phyloP scores from a whole-genome alignment of 2,113 vertebrate genomes.

The Eudyptes chrysolophus region DNA sequence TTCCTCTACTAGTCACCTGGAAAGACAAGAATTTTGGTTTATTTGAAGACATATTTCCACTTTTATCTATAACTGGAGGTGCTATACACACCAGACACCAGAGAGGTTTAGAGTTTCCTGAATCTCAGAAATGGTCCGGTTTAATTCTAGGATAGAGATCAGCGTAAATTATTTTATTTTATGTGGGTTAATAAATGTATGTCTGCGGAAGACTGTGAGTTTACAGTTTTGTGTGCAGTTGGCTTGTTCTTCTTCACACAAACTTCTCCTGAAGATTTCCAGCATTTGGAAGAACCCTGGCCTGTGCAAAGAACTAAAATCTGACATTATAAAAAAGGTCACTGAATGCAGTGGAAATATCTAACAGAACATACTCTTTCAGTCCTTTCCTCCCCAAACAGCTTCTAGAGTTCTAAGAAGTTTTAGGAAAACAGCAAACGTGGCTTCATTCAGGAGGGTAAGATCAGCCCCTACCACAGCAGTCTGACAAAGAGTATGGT shows the following conservation, averaged over 20 bases:
- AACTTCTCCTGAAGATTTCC: background rate
- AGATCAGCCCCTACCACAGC: background rate
- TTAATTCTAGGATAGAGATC: background rate
- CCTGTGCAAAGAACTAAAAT: background rate
- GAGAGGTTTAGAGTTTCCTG: background rate
- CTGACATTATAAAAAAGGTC: background rate
- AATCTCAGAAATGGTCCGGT: background rate
- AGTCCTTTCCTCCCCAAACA: background rate
- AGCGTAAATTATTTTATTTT: background rate
- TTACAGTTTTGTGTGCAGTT: background rate
- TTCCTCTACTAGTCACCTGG: background rate
- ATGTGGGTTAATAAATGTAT: background rate
- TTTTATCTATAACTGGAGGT: background rate
- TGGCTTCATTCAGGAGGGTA: background rate
- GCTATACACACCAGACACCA: background rate
- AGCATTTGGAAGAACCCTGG: background rate
- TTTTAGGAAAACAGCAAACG: background rate
- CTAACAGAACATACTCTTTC: background rate
- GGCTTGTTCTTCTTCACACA: background rate
- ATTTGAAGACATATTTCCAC: background rate
- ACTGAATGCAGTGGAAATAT: background rate
- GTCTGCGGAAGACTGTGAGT: background rate
- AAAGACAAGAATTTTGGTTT: background rate
- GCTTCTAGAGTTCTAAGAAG: background rate
- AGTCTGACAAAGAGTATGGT: background rate